phyloP scores from a whole-genome alignment of 2,113 vertebrate species.

The Grammomys surdaster region DNA sequence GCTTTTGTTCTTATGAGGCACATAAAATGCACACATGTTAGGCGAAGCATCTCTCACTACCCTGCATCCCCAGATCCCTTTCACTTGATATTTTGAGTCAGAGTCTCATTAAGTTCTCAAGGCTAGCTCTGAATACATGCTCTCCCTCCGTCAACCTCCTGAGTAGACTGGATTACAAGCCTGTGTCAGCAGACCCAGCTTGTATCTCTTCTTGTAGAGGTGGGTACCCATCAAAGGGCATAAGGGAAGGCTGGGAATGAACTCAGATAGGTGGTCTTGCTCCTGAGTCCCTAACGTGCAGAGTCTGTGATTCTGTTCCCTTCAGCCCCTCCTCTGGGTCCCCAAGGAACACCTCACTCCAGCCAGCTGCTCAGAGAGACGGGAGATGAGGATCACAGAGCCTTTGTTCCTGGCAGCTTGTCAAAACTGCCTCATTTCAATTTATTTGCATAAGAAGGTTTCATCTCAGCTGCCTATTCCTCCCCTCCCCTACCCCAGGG shows the following conservation, averaged over 20 bases:
- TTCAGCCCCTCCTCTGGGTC: background rate
- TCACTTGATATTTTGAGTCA: background rate
- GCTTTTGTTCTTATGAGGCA: no score
- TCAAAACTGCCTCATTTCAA: conserved; percentile 61
- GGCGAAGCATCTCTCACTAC: background rate
- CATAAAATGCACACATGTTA: background rate
- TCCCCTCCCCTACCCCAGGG: background rate
- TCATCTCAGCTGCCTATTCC: background rate
- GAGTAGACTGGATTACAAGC: background rate
- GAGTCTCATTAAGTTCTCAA: background rate
- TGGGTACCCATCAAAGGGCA: background rate
- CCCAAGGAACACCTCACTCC: background rate
- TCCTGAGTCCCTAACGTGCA: background rate
- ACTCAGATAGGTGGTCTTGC: background rate
- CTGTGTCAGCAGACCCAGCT: background rate
- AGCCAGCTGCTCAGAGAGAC: conserved; percentile 40
- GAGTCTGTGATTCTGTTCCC: background rate
- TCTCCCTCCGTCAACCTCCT: background rate
- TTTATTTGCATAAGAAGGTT: conserved; percentile 58
- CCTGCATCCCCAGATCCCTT: no score
- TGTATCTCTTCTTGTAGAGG: background rate
- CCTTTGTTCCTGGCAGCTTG: conserved; percentile 71
- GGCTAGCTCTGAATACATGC: background rate
- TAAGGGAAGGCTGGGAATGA: background rate
- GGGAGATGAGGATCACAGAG: conserved; percentile 14